Conservation (phyloP, 2,797 vertebrate genomes). For the Rhyacichthys aspro region DNA sequence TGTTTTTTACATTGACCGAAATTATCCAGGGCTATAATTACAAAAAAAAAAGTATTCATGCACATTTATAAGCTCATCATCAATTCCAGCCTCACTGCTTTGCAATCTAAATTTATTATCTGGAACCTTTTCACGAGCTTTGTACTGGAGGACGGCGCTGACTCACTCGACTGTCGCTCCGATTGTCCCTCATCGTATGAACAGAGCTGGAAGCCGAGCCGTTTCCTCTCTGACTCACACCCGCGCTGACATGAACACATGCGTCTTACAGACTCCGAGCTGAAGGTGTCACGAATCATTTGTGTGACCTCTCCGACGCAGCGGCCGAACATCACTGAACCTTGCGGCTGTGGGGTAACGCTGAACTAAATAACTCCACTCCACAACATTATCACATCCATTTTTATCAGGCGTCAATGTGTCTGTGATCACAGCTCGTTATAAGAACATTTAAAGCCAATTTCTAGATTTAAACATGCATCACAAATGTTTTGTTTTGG, state of each 20-base stretch:
- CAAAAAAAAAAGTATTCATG: not conserved
- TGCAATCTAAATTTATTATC: not conserved
- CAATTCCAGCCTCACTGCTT: not conserved
- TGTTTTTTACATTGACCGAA: no score
- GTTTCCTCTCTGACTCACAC: constrained; percentile 48
- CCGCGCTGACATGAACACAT: constrained; percentile 18
- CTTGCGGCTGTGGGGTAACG: not conserved
- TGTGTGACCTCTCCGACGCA: constrained; percentile 3
- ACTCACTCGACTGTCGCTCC: constrained; percentile 24
- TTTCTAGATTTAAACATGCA: no score
- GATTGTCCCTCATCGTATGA: constrained; percentile 23
- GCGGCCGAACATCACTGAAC: not conserved
- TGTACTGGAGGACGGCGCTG: not conserved
- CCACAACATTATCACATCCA: no score
- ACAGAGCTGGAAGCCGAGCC: not conserved
- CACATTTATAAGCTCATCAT: not conserved
- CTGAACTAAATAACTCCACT: not conserved
- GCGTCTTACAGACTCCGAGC: constrained; percentile 7
- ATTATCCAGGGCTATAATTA: not conserved
- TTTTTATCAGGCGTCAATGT: no score
- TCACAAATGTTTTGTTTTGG: no score
- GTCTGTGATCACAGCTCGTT: no score
- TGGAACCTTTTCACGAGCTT: constrained; percentile 4
- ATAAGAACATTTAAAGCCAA: no score
- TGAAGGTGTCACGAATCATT: constrained; percentile 24